Percentiles rank a stretch among this genome's conserved stretches.
Evolutionary conservation across 2,113 vertebrate genomes (phyloP).

Genomic region (Puffinus mauretanicus): DNA sequence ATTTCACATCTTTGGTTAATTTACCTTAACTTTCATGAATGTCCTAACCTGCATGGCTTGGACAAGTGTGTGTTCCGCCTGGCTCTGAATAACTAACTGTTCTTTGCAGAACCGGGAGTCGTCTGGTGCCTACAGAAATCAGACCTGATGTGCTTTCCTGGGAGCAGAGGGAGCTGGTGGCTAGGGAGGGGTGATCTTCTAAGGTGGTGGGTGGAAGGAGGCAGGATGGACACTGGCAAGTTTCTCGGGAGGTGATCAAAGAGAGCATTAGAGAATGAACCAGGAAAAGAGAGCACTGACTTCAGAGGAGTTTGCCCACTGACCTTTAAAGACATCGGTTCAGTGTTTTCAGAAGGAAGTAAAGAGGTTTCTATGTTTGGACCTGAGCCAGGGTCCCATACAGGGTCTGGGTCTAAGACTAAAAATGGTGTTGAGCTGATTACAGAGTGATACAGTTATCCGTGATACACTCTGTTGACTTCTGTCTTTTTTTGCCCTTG

Average conservation of each 20-base stretch:
- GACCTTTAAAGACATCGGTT: neutral
- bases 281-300: neutral
- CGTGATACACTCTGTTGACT: neutral
- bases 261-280: neutral
- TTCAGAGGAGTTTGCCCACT: neutral
- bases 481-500: neutral
- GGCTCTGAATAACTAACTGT: neutral
- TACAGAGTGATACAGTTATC: neutral
- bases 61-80: neutral
- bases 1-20: slow-evolving; percentile 11
- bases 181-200: neutral
- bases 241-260: neutral
- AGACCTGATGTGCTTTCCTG: neutral
- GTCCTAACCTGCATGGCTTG: neutral
- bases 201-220: neutral
- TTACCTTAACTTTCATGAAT: neutral
- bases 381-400: neutral
- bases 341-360: neutral
- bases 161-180: neutral
- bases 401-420: neutral
- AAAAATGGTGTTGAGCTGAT: neutral
- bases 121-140: neutral
- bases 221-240: neutral
- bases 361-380: neutral
- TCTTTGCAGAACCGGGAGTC: neutral